Evolutionary conservation across 2,888 invertebrate species (phyloP).

Genomic region (Drosophila maculinotata): DNA sequence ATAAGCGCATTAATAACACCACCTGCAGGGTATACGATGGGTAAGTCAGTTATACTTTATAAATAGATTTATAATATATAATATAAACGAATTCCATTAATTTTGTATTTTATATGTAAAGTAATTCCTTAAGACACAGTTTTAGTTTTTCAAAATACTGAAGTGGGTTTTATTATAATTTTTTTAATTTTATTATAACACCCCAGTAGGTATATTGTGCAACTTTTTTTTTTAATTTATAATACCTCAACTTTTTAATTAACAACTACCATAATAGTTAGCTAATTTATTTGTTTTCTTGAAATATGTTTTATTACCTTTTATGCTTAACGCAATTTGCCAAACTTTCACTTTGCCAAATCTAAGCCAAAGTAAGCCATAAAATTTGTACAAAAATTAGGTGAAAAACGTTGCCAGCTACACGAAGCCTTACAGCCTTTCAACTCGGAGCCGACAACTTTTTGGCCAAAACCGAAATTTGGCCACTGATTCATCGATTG

Average conservation of each 20-base stretch:
- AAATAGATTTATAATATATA: too few species aligned
- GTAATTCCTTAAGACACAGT: too few species aligned
- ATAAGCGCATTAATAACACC: conserved; percentile 96
- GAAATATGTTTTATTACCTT: conserved; percentile 7
- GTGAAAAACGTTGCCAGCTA: conserved; percentile 15
- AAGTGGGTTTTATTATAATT: too few species aligned
- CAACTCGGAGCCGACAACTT: neutral
- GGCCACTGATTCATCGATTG: conserved; percentile 38
- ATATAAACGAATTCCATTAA: too few species aligned
- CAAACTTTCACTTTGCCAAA: conserved; percentile 46
- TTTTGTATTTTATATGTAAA: too few species aligned
- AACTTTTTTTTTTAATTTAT: too few species aligned
- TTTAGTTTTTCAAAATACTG: too few species aligned
- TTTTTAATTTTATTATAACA: too few species aligned
- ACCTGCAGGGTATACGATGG: conserved; percentile 96
- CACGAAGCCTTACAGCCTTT: neutral
- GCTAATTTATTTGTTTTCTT: conserved; percentile 4
- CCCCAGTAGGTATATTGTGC: too few species aligned
- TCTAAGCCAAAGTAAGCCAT: conserved; percentile 28
- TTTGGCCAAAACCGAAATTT: conserved; percentile 2
- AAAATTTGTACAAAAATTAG: conserved; percentile 14
- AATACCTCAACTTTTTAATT: too few species aligned
- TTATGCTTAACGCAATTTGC: conserved; percentile 12
- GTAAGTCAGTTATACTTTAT: conserved; percentile 87
- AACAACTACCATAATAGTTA: neutral